phyloP scores from a whole-genome alignment of 1,140 invertebrate species.

The Nixonia krombeini region DNA sequence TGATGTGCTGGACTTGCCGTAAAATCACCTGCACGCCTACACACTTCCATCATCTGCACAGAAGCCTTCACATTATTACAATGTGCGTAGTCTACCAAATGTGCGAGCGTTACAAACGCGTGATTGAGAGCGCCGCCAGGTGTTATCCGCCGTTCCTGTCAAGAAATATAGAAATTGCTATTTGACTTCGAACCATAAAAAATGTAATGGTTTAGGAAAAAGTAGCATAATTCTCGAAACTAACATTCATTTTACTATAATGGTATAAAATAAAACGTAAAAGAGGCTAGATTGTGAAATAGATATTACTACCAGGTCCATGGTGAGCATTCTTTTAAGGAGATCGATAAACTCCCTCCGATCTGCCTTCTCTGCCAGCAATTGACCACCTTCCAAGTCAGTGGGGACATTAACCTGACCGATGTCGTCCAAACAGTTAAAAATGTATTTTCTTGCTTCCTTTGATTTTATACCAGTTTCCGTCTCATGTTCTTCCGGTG shows the following conservation, averaged over 20 bases:
- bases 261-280: constrained; percentile 4
- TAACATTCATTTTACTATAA: background rate
- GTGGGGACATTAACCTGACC: constrained; percentile 97
- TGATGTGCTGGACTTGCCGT: constrained; percentile 73
- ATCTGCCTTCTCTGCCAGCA: constrained; percentile 96
- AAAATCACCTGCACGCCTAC: constrained; percentile 77
- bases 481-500: constrained; percentile 97
- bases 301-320: constrained; percentile 90
- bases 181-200: no score
- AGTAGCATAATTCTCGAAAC: no score
- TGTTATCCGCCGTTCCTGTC: constrained; percentile 90
- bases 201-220: no score
- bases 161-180: constrained; percentile 11
- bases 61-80: constrained; percentile 96
- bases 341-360: constrained; percentile 97
- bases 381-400: constrained; percentile 94
- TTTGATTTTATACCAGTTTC: constrained; percentile 99
- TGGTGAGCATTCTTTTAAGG: constrained; percentile 96
- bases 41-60: constrained; percentile 97
- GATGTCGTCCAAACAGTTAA: constrained; percentile 99
- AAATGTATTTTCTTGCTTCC: constrained; percentile 99
- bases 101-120: constrained; percentile 92
- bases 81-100: constrained; percentile 96
- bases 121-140: constrained; percentile 96
- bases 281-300: constrained; percentile 49